A percentile compares a stretch with the other conserved stretches of the same genome.
These are phyloP conservation scores for Sterna hirundo DNA, from an alignment of 2,113 vertebrate species.

Conservation along the genomic window DNA sequence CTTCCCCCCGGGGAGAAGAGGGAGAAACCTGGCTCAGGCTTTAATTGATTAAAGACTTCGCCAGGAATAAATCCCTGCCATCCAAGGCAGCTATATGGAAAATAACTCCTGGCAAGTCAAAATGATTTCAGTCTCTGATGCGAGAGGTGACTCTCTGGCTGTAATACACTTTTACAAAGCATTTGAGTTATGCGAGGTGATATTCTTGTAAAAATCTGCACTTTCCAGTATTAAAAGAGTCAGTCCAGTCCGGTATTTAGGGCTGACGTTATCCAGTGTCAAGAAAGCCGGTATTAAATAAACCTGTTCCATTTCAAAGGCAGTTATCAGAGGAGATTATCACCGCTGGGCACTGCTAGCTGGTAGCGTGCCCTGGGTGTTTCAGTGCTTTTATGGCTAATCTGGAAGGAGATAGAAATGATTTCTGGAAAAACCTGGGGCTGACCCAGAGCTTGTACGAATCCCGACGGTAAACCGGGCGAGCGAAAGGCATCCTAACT, in stretches of 20 bases:
- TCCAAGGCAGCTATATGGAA: slow-evolving; percentile 1
- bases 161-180: background rate
- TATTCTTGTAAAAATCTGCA: slow-evolving; percentile 22
- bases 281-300: slow-evolving; percentile 6
- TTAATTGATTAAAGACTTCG: slow-evolving; percentile 47
- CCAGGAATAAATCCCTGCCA: slow-evolving; percentile 25
- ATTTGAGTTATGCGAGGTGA: background rate
- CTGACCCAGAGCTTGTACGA: background rate
- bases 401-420: slow-evolving; percentile 7
- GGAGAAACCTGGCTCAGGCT: background rate
- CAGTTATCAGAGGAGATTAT: slow-evolving; percentile 27
- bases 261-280: background rate
- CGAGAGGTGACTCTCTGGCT: slow-evolving; percentile 12
- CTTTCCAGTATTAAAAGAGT: slow-evolving; percentile 21
- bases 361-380: background rate
- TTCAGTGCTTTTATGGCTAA: background rate
- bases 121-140: background rate
- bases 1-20: background rate
- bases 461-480: background rate
- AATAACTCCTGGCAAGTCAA: slow-evolving; percentile 32
- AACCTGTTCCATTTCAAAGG: slow-evolving; percentile 19
- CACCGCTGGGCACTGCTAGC: slow-evolving; percentile 8
- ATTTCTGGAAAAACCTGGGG: slow-evolving; percentile 1
- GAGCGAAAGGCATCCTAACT: background rate
- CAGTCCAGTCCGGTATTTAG: slow-evolving; percentile 34